These are phyloP conservation scores for Drosophila pseudotalamancana DNA, from an alignment of 2,888 invertebrate species.

Conservation along the genomic window DNA sequence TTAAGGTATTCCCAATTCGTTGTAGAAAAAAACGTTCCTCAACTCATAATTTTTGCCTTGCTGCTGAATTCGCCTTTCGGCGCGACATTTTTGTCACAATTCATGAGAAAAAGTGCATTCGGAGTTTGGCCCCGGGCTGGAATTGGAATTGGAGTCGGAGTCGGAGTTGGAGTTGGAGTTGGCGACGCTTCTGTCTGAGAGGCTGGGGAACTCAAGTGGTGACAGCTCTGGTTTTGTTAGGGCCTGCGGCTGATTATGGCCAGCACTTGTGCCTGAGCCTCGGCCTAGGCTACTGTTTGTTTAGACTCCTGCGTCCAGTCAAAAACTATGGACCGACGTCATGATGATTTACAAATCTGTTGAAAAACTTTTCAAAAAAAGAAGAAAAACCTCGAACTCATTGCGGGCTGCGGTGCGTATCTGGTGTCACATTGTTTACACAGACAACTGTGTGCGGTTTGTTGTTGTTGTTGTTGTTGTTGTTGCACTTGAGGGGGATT, in stretches of 20 bases:
- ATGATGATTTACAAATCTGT: constrained; percentile 48
- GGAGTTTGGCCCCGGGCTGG: constrained; percentile 14
- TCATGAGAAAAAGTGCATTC: constrained; percentile 61
- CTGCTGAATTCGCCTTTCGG: constrained; percentile 34
- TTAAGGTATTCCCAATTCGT: constrained; percentile 45
- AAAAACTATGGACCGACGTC: constrained; percentile 17
- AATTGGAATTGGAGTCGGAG: no score
- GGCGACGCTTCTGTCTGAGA: constrained; percentile 1
- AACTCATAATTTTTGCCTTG: constrained; percentile 10
- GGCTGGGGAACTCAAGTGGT: constrained; percentile 61
- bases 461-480: constrained; percentile 30
- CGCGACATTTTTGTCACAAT: constrained; percentile 73
- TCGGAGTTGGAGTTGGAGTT: constrained; percentile 4
- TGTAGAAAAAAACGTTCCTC: not conserved
- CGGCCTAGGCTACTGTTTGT: constrained; percentile 64
- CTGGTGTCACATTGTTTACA: constrained; percentile 68
- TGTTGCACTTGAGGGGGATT: constrained; percentile 69
- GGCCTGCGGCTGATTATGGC: constrained; percentile 69
- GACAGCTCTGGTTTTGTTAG: constrained; percentile 57
- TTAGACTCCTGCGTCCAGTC: constrained; percentile 76
- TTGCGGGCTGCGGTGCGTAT: constrained; percentile 49
- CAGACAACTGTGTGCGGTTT: constrained; percentile 69
- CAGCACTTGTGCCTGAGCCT: constrained; percentile 20
- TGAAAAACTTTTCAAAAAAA: constrained; percentile 27
- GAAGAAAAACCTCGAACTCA: constrained; percentile 45